phyloP scores from a whole-genome alignment of 30 jellyfish, hydroid and myxozoan genomes.

The Aurelia aurita region DNA sequence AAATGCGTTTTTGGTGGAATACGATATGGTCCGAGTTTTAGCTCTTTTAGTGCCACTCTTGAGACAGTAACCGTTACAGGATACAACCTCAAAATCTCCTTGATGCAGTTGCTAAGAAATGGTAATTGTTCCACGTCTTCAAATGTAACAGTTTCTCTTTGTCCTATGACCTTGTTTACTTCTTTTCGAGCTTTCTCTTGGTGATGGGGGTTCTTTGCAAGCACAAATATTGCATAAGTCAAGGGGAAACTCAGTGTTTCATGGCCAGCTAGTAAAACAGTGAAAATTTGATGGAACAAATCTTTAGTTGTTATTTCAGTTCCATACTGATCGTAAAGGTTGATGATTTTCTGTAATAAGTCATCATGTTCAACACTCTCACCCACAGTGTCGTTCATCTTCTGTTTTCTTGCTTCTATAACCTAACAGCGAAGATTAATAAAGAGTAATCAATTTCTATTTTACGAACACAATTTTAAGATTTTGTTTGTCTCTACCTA shows the following conservation, averaged over 20 bases:
- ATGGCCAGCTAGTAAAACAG: constrained; percentile 70
- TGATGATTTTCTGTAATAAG: constrained; percentile 40
- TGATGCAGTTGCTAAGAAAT: constrained; percentile 50
- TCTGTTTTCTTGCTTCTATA: constrained; percentile 29
- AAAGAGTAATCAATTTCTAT: too few species aligned
- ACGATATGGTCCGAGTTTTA: constrained; percentile 38
- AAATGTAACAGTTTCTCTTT: not conserved
- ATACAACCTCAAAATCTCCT: constrained; percentile 43
- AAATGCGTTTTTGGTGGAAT: constrained; percentile 28
- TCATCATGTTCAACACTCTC: constrained; percentile 33
- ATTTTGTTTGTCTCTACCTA: too few species aligned
- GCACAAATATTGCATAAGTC: constrained; percentile 43
- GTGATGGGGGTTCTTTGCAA: too few species aligned
- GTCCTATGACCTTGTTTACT: constrained; percentile 47
- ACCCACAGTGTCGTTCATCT: constrained; percentile 36
- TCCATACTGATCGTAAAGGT: constrained; percentile 42
- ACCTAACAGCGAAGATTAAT: too few species aligned
- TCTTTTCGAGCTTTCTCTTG: too few species aligned
- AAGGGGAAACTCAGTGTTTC: constrained; percentile 55
- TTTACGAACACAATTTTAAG: too few species aligned
- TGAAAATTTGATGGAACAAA: constrained; percentile 57
- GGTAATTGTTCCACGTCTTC: constrained; percentile 30
- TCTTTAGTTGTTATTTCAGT: constrained; percentile 46
- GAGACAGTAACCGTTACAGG: constrained; percentile 21
- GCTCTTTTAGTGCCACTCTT: constrained; percentile 11